Conservation (phyloP, 2,797 vertebrate genomes). For the Morus bassanus region DNA sequence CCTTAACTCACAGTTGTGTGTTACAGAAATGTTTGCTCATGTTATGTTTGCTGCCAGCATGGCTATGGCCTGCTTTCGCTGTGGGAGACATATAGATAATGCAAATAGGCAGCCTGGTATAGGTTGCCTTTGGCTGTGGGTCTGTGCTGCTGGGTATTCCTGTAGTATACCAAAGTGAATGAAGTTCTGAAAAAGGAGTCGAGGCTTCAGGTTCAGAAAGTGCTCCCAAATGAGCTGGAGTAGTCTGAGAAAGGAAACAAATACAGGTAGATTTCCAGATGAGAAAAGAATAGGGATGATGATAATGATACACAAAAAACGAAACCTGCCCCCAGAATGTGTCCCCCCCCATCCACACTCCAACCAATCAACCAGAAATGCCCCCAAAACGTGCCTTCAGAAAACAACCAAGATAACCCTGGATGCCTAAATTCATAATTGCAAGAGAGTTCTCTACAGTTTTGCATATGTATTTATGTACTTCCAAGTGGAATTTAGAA, state of each 20-base stretch:
- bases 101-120: too few relatives aligned
- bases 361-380: not conserved
- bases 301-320: not conserved
- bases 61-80: not conserved
- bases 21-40: not conserved
- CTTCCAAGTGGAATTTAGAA: not conserved
- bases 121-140: not conserved
- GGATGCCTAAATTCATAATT: not conserved
- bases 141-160: not conserved
- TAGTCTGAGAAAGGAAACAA: not conserved
- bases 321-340: too few relatives aligned
- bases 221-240: not conserved
- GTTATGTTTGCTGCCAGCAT: not conserved
- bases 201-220: not conserved
- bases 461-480: not conserved
- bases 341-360: not conserved
- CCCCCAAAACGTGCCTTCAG: not conserved
- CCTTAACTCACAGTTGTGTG: not conserved
- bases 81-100: fast-evolving
- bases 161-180: fast-evolving
- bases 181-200: fast-evolving
- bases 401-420: not conserved
- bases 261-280: not conserved
- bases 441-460: not conserved
- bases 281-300: not conserved